Evolutionary conservation across 2,888 invertebrate genomes (phyloP).

Genomic region (Parapristionchus giblindavisi): DNA sequence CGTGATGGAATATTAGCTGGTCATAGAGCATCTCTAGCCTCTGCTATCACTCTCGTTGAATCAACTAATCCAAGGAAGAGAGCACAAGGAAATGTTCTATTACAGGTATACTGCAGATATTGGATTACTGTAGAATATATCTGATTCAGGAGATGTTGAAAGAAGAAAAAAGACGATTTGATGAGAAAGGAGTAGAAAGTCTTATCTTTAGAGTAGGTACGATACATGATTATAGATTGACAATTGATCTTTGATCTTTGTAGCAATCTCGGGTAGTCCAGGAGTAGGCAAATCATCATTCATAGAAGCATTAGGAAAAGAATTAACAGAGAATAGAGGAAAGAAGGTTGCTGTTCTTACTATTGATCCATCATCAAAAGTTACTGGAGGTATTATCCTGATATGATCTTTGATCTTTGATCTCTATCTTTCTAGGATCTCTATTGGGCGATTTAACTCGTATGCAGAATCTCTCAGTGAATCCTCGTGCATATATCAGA

Average conservation of each 20-base stretch:
- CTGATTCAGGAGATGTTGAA: constrained; percentile 44
- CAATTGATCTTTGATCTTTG: constrained; percentile 58
- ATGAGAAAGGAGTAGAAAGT: constrained; percentile 52
- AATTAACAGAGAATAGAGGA: constrained; percentile 71
- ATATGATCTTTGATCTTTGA: too few relatives aligned
- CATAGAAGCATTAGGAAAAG: constrained; percentile 75
- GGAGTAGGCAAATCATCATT: constrained; percentile 77
- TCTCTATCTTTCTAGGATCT: constrained; percentile 72
- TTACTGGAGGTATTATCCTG: constrained; percentile 75
- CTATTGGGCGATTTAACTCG: constrained; percentile 76
- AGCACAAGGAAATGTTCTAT: constrained; percentile 69
- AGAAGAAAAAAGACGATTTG: constrained; percentile 66
- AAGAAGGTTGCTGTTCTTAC: constrained; percentile 74
- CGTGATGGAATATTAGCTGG: constrained; percentile 56
- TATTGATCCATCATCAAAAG: constrained; percentile 76
- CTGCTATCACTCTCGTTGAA: constrained; percentile 73
- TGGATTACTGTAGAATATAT: background rate
- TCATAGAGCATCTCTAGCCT: constrained; percentile 71
- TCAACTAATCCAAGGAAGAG: constrained; percentile 71
- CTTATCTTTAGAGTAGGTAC: constrained; percentile 70
- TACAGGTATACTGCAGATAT: too few relatives aligned
- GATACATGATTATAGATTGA: too few relatives aligned
- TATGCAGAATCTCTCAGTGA: constrained; percentile 75
- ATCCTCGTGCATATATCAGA: constrained; percentile 75
- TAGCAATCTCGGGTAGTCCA: constrained; percentile 75